These are phyloP conservation scores for Hermaeophaga mercurialis DNA, from an alignment of 2,888 invertebrate genomes.

Conservation along the genomic window DNA sequence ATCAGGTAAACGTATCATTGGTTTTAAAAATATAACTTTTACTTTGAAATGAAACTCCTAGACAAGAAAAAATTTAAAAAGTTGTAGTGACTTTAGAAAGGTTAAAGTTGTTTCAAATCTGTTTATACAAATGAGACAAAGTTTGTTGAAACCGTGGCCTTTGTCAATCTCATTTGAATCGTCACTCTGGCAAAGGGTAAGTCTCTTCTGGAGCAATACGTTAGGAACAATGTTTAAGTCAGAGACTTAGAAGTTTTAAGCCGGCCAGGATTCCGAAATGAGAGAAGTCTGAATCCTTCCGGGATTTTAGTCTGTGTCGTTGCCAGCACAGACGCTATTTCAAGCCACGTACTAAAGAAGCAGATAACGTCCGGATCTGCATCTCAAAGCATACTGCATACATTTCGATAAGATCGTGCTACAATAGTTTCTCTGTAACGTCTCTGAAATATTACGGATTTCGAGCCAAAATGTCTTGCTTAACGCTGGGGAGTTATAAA, in stretches of 20 bases:
- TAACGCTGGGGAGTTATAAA: conserved; percentile 23
- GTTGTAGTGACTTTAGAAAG: too few relatives aligned
- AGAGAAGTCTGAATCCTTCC: conserved; percentile 43
- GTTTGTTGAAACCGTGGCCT: not conserved
- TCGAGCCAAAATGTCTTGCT: conserved; percentile 40
- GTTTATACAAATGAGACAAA: conserved; percentile 7
- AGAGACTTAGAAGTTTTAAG: conserved; percentile 44
- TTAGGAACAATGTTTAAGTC: conserved; percentile 35
- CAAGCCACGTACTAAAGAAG: conserved; percentile 42
- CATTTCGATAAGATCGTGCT: conserved; percentile 46
- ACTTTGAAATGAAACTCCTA: too few relatives aligned
- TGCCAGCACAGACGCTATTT: conserved; percentile 33
- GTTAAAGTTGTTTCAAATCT: too few relatives aligned
- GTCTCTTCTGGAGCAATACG: conserved; percentile 18
- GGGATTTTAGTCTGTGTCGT: conserved; percentile 38
- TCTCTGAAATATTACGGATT: conserved; percentile 37
- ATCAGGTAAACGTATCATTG: too few relatives aligned
- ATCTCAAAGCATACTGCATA: conserved; percentile 46
- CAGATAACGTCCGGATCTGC: conserved; percentile 45
- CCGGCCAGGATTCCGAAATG: conserved; percentile 40
- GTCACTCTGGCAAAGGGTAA: conserved; percentile 18
- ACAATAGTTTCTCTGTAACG: conserved; percentile 41
- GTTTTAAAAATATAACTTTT: too few relatives aligned
- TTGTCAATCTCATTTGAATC: conserved; percentile 22
- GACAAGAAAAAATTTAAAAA: too few relatives aligned